phyloP scores from a whole-genome alignment of 2,888 invertebrate species.

The Leptarthrus brevirostris region DNA sequence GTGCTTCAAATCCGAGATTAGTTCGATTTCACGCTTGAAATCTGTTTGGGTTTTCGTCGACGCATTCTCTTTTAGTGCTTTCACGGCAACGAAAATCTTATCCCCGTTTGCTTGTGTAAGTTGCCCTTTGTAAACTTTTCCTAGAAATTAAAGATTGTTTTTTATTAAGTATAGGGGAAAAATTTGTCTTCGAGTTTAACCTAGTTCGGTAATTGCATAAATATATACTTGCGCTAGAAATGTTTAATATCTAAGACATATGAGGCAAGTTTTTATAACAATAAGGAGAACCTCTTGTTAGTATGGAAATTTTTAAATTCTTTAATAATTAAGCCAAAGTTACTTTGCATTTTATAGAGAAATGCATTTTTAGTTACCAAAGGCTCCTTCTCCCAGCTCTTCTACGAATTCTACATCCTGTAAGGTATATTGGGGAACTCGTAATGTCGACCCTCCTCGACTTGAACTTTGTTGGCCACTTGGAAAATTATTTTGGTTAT shows the following conservation, averaged over 20 bases:
- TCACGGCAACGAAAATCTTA: conserved; percentile 88
- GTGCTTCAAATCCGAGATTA: conserved; percentile 94
- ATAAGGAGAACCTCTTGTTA: no score
- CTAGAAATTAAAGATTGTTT: conserved; percentile 56
- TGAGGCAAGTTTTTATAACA: no score
- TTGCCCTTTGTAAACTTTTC: conserved; percentile 95
- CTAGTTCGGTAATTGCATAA: no score
- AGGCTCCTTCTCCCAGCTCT: conserved; percentile 95
- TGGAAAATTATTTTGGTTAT: conserved; percentile 65
- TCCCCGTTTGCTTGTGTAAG: conserved; percentile 76
- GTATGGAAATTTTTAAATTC: no score
- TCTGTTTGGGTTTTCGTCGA: conserved; percentile 91
- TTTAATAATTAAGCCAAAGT: no score
- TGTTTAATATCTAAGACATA: no score
- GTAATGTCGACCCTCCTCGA: conserved; percentile 61
- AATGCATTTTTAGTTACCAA: conserved; percentile 71
- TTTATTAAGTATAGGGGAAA: conserved; percentile 64
- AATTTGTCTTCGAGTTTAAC: no score
- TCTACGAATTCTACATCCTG: conserved; percentile 88
- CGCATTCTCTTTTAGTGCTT: conserved; percentile 93
- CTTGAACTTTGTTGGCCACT: conserved; percentile 65
- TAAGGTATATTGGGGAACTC: conserved; percentile 87
- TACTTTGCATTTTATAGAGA: not conserved
- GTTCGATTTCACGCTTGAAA: conserved; percentile 92
- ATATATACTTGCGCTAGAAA: not conserved